Evolutionary conservation across 2,888 invertebrate genomes (phyloP), one percentile per base, ranked within the genome.

Genomic region (Timema cristinae): DNA sequence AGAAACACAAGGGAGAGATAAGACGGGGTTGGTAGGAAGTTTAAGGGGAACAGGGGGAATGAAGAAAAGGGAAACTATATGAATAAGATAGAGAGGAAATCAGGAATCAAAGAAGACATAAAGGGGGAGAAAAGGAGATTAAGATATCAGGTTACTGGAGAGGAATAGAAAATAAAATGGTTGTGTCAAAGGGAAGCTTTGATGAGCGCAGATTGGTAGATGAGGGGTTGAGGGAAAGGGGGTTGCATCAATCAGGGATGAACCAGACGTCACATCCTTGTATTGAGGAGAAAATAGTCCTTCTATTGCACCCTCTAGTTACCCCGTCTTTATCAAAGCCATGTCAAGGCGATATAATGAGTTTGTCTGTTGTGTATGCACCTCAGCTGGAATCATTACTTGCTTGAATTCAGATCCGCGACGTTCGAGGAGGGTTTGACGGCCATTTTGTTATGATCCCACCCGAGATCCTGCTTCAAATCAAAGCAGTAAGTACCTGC

Each of bases 81-180:
- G 63, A 63, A 47, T 63, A 63, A 63, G 63, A 63, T 63, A 48
- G 63, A 32, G 47, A 7, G 47, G 7, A 47, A 47, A 48, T 32
- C 10, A 63, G 48, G 63, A 63, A 63, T 8, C 47, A 63, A 63
- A 63, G 63, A 63, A 63, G 63, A 63, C 63, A 48, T n/a, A 63
- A 32, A 32, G 32, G 32, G 32, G 6, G 63, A 63, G 63, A 48
- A 63, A 63, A 63, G 63, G n/a, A 63, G 63, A 63, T 63, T 63
- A 63, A 63, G 63, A 63, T 63, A 63, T 63, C 63, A 63, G 48
- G 63, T 63, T 63, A 63, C 63, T 13, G 48, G 13, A 63, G 63
- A 10, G 63, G 48, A 63, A 32, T 47, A 48, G 48, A 63, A 63
- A 63, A 48, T 47, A 32, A 13, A 15, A 10, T n/a, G 11, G 6